Evolutionary conservation across 2,888 invertebrate genomes (phyloP).

Genomic region (Hypercompe scribonia): DNA sequence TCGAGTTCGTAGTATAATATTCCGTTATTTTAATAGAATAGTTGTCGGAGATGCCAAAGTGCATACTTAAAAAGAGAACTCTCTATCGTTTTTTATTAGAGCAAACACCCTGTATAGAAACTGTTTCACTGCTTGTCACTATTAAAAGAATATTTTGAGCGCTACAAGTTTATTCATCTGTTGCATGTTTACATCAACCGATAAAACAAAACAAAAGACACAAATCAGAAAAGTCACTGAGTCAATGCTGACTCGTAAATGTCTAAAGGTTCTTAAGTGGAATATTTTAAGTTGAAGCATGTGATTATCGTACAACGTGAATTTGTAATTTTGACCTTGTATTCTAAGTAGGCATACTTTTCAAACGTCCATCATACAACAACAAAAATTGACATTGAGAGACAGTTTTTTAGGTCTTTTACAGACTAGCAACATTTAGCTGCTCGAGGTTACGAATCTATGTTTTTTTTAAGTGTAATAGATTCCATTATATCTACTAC

Average conservation of each 20-base stretch:
- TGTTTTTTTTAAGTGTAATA: neutral
- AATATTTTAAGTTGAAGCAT: neutral
- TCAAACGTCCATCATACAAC: conserved; percentile 10
- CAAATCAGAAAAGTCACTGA: neutral
- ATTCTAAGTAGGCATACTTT: neutral
- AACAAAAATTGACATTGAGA: neutral
- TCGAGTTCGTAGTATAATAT: too few species aligned
- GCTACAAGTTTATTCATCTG: neutral
- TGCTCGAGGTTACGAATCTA: neutral
- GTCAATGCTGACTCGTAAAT: neutral
- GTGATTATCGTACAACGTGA: conserved; percentile 12
- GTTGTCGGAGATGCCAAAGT: neutral
- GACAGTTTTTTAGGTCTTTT: neutral
- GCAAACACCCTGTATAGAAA: neutral
- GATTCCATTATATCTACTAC: neutral
- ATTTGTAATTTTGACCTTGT: conserved; percentile 4
- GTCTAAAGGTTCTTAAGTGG: neutral
- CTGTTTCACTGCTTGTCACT: neutral
- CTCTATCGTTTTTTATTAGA: neutral
- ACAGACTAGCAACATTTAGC: conserved; percentile 14
- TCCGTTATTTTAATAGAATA: neutral
- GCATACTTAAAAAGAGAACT: neutral
- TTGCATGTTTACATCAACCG: neutral
- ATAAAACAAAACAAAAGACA: neutral
- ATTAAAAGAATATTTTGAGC: neutral